phyloP scores from a whole-genome alignment of 1,140 invertebrate species.

The Xylocopa sonorina region DNA sequence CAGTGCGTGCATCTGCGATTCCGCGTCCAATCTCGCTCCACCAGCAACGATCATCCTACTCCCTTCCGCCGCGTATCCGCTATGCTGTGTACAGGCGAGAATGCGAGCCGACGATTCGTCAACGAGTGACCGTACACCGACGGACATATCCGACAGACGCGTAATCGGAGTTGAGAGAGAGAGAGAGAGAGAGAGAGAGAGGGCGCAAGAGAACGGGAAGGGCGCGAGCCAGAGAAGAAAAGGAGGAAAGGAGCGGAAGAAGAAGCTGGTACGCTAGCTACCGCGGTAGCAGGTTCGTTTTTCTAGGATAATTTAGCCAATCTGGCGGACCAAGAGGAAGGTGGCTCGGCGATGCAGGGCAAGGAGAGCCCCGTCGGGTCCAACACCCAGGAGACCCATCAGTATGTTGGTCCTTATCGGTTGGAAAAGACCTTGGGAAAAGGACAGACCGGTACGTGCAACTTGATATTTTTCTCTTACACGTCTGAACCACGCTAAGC shows the following conservation, averaged over 20 bases:
- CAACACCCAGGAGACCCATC: constrained; percentile 88
- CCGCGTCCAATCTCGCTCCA: no score
- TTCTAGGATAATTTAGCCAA: constrained; percentile 57
- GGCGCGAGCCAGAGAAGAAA: constrained; percentile 3
- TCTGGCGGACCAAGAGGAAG: constrained; percentile 72
- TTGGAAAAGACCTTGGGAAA: constrained; percentile 99
- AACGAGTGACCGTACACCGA: constrained; percentile 28
- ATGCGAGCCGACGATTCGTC: background rate
- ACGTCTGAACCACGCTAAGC: no score
- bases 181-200: background rate
- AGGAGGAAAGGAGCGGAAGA: background rate
- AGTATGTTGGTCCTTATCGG: constrained; percentile 98
- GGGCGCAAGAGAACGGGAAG: background rate
- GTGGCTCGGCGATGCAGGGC: constrained; percentile 73
- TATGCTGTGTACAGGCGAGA: constrained; percentile 36
- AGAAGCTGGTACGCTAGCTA: background rate
- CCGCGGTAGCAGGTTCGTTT: constrained; percentile 3
- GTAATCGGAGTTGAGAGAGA: background rate
- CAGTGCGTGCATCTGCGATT: constrained; percentile 27
- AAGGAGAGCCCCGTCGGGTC: constrained; percentile 77
- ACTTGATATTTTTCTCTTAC: background rate
- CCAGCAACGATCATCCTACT: no score
- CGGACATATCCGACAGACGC: background rate
- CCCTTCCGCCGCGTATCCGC: no score
- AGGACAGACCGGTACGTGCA: constrained; percentile 96